A percentile compares a stretch with the other conserved stretches of the same genome.
phyloP scores from a whole-genome alignment of 2,113 vertebrate species.

The Petrocephalus microphthalmus region DNA sequence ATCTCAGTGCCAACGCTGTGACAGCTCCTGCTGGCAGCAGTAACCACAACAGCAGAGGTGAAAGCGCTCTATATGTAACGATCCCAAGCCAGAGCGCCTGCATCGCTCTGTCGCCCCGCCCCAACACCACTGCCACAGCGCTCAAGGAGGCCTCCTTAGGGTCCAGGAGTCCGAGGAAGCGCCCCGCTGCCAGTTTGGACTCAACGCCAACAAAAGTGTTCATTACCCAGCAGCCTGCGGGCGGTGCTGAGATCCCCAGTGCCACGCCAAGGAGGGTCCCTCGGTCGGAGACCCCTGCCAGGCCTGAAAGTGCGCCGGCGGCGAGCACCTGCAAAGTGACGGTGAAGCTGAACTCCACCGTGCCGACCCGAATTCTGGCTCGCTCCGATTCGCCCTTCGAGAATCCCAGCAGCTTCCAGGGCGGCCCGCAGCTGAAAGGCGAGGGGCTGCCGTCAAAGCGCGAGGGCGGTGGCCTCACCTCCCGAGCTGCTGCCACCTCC shows the following conservation, averaged over 20 bases:
- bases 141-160: conserved; percentile 70
- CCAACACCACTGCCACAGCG: conserved; percentile 53
- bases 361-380: conserved; percentile 46
- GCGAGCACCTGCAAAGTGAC: conserved; percentile 53
- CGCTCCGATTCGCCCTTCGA: conserved; percentile 53
- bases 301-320: conserved; percentile 53
- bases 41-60: conserved; percentile 64
- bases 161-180: conserved; percentile 81
- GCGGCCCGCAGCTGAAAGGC: conserved; percentile 60
- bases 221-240: conserved; percentile 60
- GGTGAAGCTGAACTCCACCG: conserved; percentile 46
- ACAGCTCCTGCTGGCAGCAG: conserved; percentile 70
- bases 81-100: conserved; percentile 75
- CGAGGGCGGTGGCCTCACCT: conserved; percentile 56
- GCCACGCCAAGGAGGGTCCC: conserved; percentile 53
- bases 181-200: conserved; percentile 63
- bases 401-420: conserved; percentile 42
- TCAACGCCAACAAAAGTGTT: conserved; percentile 78
- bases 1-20: conserved; percentile 55
- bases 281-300: conserved; percentile 51
- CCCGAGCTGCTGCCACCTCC: conserved; percentile 47
- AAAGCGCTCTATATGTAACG: conserved; percentile 66
- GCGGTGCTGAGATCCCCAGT: conserved; percentile 46
- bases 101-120: conserved; percentile 63
- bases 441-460: conserved; percentile 66